These are phyloP conservation scores for Phengaris arion DNA, from an alignment of 2,888 invertebrate species.

Conservation along the genomic window DNA sequence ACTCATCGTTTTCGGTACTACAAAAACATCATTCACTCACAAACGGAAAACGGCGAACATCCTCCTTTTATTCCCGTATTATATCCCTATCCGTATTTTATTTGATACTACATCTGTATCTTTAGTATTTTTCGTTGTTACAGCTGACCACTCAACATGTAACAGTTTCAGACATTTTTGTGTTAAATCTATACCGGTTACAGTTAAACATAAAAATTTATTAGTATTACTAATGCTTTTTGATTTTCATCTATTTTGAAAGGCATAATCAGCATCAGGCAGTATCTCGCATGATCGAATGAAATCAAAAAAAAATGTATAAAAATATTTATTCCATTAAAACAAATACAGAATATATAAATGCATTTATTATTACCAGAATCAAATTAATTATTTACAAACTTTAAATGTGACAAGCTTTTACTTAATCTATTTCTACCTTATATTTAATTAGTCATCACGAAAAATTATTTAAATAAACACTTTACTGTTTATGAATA, in stretches of 20 bases:
- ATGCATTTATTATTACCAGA: constrained; percentile 19
- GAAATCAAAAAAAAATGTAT: not conserved
- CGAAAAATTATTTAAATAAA: too few relatives aligned
- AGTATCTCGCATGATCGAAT: not conserved
- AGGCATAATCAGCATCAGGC: not conserved
- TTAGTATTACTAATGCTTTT: not conserved
- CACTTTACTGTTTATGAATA: too few relatives aligned
- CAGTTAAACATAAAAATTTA: not conserved
- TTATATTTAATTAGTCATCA: not conserved
- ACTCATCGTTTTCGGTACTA: constrained; percentile 36
- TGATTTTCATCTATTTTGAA: not conserved
- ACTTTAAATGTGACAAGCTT: constrained; percentile 18
- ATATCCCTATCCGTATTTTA: constrained; percentile 32
- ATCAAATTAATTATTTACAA: constrained; percentile 18
- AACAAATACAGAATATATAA: constrained; percentile 23
- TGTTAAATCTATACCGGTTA: too few relatives aligned
- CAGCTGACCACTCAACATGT: not conserved
- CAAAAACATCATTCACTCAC: constrained; percentile 21
- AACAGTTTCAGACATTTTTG: too few relatives aligned
- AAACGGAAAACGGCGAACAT: constrained; percentile 32
- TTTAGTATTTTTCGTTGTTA: not conserved
- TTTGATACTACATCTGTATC: not conserved
- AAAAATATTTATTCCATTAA: constrained; percentile 11
- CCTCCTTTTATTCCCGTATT: constrained; percentile 37
- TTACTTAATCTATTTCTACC: not conserved